phyloP scores from a whole-genome alignment of 2,888 invertebrate genomes.

The Artemia sinica region DNA sequence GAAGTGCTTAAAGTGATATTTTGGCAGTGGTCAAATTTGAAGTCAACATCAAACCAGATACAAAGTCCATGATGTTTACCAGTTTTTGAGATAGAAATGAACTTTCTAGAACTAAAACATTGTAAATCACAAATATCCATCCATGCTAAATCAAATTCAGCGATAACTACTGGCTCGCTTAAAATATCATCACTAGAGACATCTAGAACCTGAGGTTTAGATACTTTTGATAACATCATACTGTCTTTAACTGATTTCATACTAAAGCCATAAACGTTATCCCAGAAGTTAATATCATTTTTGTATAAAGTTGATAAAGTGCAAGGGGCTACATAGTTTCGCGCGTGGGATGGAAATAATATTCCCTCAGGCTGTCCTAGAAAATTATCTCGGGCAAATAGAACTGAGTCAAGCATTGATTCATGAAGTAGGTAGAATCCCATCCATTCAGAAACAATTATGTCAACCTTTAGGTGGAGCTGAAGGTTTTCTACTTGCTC shows the following conservation, averaged over 20 bases:
- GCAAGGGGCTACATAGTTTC: conserved; percentile 45
- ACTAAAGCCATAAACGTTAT: conserved; percentile 54
- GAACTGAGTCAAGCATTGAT: conserved; percentile 80
- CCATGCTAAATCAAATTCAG: conserved; percentile 49
- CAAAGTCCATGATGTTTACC: conserved; percentile 44
- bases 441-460: conserved; percentile 95
- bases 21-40: conserved; percentile 32
- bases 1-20: conserved; percentile 39
- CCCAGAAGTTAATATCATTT: conserved; percentile 46
- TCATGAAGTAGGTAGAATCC: conserved; percentile 88
- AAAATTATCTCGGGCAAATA: conserved; percentile 61
- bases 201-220: conserved; percentile 47
- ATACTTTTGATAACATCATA: conserved; percentile 43
- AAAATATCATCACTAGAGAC: conserved; percentile 40
- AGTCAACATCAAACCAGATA: conserved; percentile 63
- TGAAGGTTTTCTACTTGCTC: conserved; percentile 56
- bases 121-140: conserved; percentile 43
- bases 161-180: conserved; percentile 44
- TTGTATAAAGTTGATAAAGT: conserved; percentile 30
- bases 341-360: conserved; percentile 56
- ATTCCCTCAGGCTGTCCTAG: conserved; percentile 47
- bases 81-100: conserved; percentile 39
- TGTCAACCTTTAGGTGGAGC: conserved; percentile 55
- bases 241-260: conserved; percentile 45
- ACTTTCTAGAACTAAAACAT: conserved; percentile 42